Base-by-base conservation (phyloP, 2,797 vertebrate species). In the Enteromius paludinosus region DNA sequence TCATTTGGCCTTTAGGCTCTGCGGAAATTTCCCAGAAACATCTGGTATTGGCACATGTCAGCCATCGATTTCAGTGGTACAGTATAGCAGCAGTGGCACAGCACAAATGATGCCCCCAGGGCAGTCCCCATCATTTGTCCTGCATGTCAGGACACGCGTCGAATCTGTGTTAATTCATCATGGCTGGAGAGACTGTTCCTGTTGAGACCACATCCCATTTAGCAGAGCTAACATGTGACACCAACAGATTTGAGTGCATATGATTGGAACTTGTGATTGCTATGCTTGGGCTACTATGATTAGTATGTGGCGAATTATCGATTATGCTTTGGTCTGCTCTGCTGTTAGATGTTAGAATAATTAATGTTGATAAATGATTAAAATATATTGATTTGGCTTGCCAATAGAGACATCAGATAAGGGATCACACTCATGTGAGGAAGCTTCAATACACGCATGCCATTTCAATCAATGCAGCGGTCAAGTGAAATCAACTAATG, bases 1-100 rank as follows among this genome's bases (percentile, higher is more conserved):
- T 38, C 15, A 69, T 68, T 86, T 82, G 83, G 54, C 64, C 45
- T 56, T 25, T 11, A 52, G n/a, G 59, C 59, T 43, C 54, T 38
- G 35, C 43, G 49, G 6, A 61, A 47, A 25, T 66, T 85, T 64
- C 23, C 73, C 30, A 78, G 25, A 12, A 76, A 74, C 75, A 64
- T 41, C 72, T 72, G 69, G 54, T 81, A 45, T 76, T 78, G 70
- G 68, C 79, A 61, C 73, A 74, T 79, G 80, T 52, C 73, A 70
- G n/a, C 65, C 43, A 82, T 88, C 54, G 61, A 82, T 61, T 49
- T 11, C 45, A 41, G 28, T 75, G 79, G 49, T 81, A 49, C 56
- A 38, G 68, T 62, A 70, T 15, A 59, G 38, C 79, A 78, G 49
- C 35, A 61, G 59, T 56, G 49, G 74, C 68, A 66, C 41, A 23